Conservation (phyloP, 2,113 vertebrate genomes). For the Hipposideros armiger region DNA sequence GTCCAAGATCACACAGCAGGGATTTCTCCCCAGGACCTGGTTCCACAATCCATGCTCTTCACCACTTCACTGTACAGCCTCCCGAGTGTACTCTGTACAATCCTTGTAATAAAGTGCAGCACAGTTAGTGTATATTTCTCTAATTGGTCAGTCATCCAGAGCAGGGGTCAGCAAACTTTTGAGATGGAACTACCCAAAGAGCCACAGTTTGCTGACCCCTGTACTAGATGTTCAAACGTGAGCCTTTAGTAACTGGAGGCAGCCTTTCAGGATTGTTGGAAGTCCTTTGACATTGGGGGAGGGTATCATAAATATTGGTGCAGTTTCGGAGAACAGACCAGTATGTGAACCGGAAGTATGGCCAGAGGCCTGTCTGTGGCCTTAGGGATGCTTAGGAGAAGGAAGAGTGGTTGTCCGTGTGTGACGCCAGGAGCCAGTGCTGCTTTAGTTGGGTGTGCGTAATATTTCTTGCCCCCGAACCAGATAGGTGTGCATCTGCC, state of each 20-base stretch:
- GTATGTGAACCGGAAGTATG: neutral
- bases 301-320: neutral
- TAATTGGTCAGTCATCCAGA: neutral
- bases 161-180: too few species aligned
- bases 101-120: neutral
- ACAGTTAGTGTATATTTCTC: neutral
- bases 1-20: neutral
- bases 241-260: neutral
- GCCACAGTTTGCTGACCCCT: too few species aligned
- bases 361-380: neutral
- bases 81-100: neutral
- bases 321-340: neutral
- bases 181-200: too few species aligned
- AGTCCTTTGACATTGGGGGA: neutral
- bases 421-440: neutral
- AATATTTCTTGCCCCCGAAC: neutral
- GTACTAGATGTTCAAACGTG: neutral
- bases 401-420: neutral
- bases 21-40: neutral
- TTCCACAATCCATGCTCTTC: neutral
- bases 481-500: neutral
- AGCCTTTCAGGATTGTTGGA: neutral
- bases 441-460: too few species aligned
- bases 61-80: neutral
- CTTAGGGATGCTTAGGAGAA: neutral